A percentile compares a stretch with the other conserved stretches of the same genome.
Evolutionary conservation across 2,888 invertebrate genomes (phyloP).

Genomic region (Leucania comma): DNA sequence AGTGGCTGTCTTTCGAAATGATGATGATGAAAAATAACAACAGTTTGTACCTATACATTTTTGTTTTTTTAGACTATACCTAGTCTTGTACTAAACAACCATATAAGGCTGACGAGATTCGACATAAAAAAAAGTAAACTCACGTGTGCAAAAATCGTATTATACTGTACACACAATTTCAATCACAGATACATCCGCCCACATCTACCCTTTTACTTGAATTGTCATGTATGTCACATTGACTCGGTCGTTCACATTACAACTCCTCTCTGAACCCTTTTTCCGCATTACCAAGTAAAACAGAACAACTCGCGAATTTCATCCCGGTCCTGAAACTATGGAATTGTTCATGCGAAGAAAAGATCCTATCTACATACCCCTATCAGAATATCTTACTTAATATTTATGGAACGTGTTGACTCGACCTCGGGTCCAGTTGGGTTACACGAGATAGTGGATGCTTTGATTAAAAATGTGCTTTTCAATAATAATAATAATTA

Average conservation of each 20-base stretch:
- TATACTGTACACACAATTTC: neutral
- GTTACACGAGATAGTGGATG: neutral
- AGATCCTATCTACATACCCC: slow-evolving; percentile 33
- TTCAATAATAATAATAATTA: too few species aligned
- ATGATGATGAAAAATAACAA: too few species aligned
- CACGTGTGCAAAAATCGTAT: slow-evolving; percentile 1
- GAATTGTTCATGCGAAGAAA: slow-evolving; percentile 30
- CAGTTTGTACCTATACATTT: too few species aligned
- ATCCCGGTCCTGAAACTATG: slow-evolving; percentile 33
- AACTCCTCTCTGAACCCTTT: slow-evolving; percentile 27
- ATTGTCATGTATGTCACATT: slow-evolving; percentile 19
- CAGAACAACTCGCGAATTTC: slow-evolving; percentile 17
- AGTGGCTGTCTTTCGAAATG: too few species aligned
- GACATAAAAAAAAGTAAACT: neutral
- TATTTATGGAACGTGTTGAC: slow-evolving; percentile 19
- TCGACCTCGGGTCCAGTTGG: neutral
- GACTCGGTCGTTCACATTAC: slow-evolving; percentile 10
- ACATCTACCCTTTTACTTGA: slow-evolving; percentile 31
- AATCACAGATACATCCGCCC: neutral
- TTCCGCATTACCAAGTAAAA: slow-evolving; percentile 42
- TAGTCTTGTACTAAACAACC: neutral
- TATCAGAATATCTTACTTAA: slow-evolving; percentile 22
- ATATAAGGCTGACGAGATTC: neutral
- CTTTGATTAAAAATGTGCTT: neutral
- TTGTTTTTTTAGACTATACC: too few species aligned